Percentiles rank a stretch among this genome's conserved stretches.
Evolutionary conservation across 1,140 invertebrate species (phyloP).

Genomic region (Penaeus japonicus): DNA sequence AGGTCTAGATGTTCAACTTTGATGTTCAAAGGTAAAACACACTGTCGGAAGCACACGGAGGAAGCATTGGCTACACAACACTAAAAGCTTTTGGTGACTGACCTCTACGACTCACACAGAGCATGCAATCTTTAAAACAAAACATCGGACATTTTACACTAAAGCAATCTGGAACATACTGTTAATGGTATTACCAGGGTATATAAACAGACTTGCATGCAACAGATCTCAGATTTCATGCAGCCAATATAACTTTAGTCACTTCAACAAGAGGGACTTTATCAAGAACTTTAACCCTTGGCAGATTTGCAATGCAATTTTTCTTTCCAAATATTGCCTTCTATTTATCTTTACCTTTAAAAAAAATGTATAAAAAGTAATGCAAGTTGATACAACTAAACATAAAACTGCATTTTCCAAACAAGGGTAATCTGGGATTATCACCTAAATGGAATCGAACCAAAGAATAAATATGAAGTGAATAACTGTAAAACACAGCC

Average conservation of each 20-base stretch:
- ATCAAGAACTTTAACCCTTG: background rate
- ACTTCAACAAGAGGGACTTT: background rate
- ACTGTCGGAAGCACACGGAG: constrained; percentile 3
- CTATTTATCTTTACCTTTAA: background rate
- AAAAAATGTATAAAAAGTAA: background rate
- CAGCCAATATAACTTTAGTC: background rate
- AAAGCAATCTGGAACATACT: background rate
- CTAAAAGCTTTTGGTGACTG: constrained; percentile 23
- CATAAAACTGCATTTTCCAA: constrained; percentile 29
- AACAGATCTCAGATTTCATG: background rate
- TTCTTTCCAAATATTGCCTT: background rate
- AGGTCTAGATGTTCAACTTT: background rate
- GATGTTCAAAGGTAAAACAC: background rate
- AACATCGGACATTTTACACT: background rate
- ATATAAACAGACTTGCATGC: background rate
- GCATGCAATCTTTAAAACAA: constrained; percentile 6
- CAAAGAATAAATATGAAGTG: background rate
- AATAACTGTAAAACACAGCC: background rate
- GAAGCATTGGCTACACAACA: constrained; percentile 13
- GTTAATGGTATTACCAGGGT: background rate
- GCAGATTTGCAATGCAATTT: background rate
- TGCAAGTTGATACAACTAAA: background rate
- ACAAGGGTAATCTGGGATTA: background rate
- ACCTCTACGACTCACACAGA: constrained; percentile 1
- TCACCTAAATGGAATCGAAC: background rate